Evolutionary conservation across 2,888 invertebrate species (phyloP).

Genomic region (Minunthozetes semirufus): DNA sequence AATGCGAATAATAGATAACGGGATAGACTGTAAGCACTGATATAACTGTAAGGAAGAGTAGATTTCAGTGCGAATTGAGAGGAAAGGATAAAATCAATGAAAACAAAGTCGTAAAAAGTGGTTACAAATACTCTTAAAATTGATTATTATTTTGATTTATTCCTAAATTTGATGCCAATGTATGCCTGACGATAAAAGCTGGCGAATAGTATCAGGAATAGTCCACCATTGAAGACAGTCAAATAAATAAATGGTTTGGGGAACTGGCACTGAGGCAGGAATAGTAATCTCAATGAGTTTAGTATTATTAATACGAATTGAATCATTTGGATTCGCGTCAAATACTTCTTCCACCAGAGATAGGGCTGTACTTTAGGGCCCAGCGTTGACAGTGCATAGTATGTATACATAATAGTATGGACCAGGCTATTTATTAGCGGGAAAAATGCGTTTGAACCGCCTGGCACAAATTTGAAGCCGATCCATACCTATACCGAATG

Average conservation of each 20-base stretch:
- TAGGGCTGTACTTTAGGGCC: slow-evolving; percentile 50
- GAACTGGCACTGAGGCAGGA: slow-evolving; percentile 48
- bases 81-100: too few species aligned
- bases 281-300: slow-evolving; percentile 43
- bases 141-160: neutral
- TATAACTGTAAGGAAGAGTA: too few species aligned
- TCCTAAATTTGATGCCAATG: slow-evolving; percentile 13
- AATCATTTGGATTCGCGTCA: slow-evolving; percentile 50
- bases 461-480: slow-evolving; percentile 42
- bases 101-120: too few species aligned
- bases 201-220: slow-evolving; percentile 50
- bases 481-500: slow-evolving; percentile 33
- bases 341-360: slow-evolving; percentile 52
- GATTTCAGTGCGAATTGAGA: too few species aligned
- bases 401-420: slow-evolving; percentile 51
- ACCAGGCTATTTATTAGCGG: slow-evolving; percentile 50
- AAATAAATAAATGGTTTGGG: slow-evolving; percentile 50
- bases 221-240: slow-evolving; percentile 49
- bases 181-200: slow-evolving; percentile 47
- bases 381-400: slow-evolving; percentile 50
- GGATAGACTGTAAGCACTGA: too few species aligned
- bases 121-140: too few species aligned
- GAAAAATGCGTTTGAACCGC: slow-evolving; percentile 51
- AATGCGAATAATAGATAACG: too few species aligned
- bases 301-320: slow-evolving; percentile 42